These are phyloP conservation scores for Chionodraco myersi DNA, from an alignment of 2,113 vertebrate genomes.

Conservation along the genomic window DNA sequence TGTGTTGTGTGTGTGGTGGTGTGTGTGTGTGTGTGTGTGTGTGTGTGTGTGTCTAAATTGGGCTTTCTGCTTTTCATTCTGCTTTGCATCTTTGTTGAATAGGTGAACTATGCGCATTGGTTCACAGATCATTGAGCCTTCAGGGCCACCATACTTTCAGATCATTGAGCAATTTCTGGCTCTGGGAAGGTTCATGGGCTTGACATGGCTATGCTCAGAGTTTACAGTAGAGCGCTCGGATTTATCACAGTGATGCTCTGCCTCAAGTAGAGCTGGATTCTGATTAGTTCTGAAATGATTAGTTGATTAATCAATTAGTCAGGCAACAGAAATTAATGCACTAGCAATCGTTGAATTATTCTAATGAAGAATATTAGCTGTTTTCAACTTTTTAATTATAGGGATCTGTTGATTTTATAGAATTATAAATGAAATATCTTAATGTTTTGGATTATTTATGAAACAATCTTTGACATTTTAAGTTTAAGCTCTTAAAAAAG, in stretches of 20 bases:
- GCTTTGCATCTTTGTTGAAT: no score
- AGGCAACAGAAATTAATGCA: no score
- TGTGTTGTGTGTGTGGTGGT: slow-evolving; percentile 9
- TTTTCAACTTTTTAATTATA: no score
- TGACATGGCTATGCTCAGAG: not conserved
- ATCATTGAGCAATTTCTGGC: not conserved
- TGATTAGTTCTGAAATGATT: not conserved
- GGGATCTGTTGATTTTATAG: not conserved
- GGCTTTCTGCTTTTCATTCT: not conserved
- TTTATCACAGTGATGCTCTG: not conserved
- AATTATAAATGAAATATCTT: not conserved
- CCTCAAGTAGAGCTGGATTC: not conserved
- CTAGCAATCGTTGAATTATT: no score
- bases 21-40: slow-evolving; percentile 7
- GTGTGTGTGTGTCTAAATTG: not conserved
- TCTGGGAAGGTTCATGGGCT: slow-evolving; percentile 13
- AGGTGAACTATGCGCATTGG: no score
- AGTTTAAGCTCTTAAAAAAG: no score
- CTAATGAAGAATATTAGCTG: not conserved
- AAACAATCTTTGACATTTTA: no score
- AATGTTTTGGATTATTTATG: not conserved
- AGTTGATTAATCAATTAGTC: not conserved
- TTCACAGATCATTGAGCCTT: no score
- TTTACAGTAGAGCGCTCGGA: not conserved
- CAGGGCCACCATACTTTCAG: not conserved